Percentiles rank a stretch among this genome's conserved stretches.
phyloP scores from a whole-genome alignment of 2,888 invertebrate species.

The Panopea generosa region DNA sequence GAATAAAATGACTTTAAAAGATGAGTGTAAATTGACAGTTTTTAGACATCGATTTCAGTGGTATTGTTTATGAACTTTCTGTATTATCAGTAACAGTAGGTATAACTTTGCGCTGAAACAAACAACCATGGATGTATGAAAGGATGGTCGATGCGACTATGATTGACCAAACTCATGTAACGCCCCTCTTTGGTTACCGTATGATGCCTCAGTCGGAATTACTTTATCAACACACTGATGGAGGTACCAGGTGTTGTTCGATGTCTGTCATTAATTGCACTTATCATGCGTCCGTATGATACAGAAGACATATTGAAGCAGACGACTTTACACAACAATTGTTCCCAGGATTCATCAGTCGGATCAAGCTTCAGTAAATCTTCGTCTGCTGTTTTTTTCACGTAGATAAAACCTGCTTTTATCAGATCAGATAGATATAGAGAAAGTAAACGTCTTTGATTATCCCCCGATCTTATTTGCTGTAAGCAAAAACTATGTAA shows the following conservation, averaged over 20 bases:
- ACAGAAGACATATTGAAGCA: constrained; percentile 15
- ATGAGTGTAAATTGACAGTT: too few species aligned
- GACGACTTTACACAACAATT: constrained; percentile 22
- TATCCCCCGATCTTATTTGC: too few species aligned
- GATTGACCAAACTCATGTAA: too few species aligned
- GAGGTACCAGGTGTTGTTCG: constrained; percentile 42
- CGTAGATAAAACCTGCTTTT: constrained; percentile 1
- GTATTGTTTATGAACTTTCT: too few species aligned
- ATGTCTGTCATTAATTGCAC: constrained; percentile 49
- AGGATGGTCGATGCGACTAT: too few species aligned
- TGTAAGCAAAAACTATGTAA: too few species aligned
- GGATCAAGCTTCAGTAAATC: too few species aligned
- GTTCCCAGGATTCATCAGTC: constrained; percentile 16
- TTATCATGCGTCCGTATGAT: constrained; percentile 3
- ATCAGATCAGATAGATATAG: neutral
- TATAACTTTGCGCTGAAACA: too few species aligned
- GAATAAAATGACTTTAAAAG: too few species aligned
- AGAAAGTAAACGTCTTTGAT: neutral
- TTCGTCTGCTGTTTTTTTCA: neutral
- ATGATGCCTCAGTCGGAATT: constrained; percentile 31
- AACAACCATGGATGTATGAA: too few species aligned
- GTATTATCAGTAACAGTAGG: too few species aligned
- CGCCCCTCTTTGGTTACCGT: neutral
- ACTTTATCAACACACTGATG: constrained; percentile 44
- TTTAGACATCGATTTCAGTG: too few species aligned